Percentiles rank a stretch among this genome's conserved stretches.
phyloP scores from a whole-genome alignment of 2,113 vertebrate genomes.

The Anoura caudifer region DNA sequence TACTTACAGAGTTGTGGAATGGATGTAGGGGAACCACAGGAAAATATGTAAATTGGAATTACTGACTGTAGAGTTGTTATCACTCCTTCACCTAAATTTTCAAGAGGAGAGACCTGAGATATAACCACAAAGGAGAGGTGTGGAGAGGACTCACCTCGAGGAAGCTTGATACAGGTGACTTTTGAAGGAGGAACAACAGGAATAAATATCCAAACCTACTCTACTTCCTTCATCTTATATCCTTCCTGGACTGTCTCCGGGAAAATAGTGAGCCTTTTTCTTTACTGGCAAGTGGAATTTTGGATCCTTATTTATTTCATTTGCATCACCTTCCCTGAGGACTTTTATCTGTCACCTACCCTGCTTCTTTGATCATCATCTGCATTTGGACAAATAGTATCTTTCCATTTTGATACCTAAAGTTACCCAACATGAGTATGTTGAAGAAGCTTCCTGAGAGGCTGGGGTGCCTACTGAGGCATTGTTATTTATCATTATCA shows the following conservation, averaged over 20 bases:
- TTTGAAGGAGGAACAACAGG: not conserved
- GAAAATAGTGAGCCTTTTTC: not conserved
- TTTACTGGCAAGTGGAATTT: not conserved
- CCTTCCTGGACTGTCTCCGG: not conserved
- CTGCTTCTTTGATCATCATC: not conserved
- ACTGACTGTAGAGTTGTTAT: not conserved
- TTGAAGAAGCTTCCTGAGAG: not conserved
- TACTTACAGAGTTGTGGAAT: not conserved
- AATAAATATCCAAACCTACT: not conserved
- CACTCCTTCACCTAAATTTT: not conserved
- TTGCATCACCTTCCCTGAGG: not conserved
- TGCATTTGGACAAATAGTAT: not conserved
- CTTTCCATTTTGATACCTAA: not conserved
- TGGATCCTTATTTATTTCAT: not conserved
- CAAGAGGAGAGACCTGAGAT: not conserved
- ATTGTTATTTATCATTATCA: not conserved
- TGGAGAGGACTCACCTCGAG: not conserved
- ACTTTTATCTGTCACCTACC: not conserved
- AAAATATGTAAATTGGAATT: not conserved
- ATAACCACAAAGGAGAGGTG: not conserved
- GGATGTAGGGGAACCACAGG: not conserved
- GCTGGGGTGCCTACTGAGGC: not conserved
- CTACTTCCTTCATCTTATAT: not conserved
- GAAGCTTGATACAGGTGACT: not conserved
- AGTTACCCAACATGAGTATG: not conserved